Conservation (phyloP, 2,888 invertebrate genomes). For the Nomada lathburiana region DNA sequence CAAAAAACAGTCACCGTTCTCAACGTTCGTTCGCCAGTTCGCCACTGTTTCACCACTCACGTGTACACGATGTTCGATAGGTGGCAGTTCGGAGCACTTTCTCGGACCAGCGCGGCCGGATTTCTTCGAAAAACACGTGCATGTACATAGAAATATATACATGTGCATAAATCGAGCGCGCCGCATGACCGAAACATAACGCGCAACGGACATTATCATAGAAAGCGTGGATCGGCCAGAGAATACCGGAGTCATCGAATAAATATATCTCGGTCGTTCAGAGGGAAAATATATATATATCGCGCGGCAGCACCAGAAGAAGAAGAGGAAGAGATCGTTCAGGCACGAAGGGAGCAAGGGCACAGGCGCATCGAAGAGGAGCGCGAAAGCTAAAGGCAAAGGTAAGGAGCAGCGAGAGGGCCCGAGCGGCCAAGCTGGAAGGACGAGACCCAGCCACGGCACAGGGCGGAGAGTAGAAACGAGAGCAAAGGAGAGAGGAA, state of each 20-base stretch:
- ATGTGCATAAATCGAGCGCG: not conserved
- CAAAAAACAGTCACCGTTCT: no score
- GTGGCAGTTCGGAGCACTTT: conserved; percentile 17
- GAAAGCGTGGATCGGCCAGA: conserved; percentile 36
- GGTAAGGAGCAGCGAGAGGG: not conserved
- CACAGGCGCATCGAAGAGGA: conserved; percentile 26
- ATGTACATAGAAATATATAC: no score
- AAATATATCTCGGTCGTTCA: conserved; percentile 45
- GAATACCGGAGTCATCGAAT: conserved; percentile 31
- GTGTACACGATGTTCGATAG: not conserved
- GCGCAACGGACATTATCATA: conserved; percentile 43
- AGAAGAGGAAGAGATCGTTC: conserved; percentile 32
- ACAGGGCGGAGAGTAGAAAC: conserved; percentile 21
- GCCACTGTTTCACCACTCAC: no score
- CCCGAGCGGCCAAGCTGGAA: conserved; percentile 14
- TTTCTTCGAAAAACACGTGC: conserved; percentile 27
- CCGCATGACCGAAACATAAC: conserved; percentile 16
- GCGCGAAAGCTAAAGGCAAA: conserved; percentile 16
- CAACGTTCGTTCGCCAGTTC: no score
- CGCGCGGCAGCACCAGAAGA: conserved; percentile 3
- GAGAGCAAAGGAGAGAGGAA: conserved; percentile 49
- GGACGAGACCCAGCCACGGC: conserved; percentile 37
- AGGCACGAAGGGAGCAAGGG: conserved; percentile 11
- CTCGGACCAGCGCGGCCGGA: not conserved
- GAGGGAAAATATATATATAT: conserved; percentile 42